Evolutionary conservation across 2,888 invertebrate genomes (phyloP), one percentile per base, ranked within the genome.

Genomic region (Pemphredon lugubris): DNA sequence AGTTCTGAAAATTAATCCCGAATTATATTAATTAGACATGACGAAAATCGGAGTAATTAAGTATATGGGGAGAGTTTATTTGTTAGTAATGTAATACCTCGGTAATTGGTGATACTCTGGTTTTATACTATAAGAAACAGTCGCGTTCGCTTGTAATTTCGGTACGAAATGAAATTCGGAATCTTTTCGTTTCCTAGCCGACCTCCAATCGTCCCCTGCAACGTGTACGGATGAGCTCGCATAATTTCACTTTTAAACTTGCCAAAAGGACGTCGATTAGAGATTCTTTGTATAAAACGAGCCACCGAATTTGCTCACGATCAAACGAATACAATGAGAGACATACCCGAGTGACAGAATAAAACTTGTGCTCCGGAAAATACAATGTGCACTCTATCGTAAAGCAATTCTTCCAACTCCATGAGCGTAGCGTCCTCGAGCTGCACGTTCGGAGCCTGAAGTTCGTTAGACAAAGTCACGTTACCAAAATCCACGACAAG

Each of bases 341-440:
- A 48, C 16, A 64, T 81, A 92, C 92, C 92, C 67, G 92, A 92
- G 82, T 92, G 92, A 70, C 92, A 92, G 72, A 92, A 90, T 6
- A 93, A 85, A 26, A 94, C 92, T 92, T 96, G 96, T 42, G 92
- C 90, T 59, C 93, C 93, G 11, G 92, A 92, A 75, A 95, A 93
- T 71, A 93, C 93, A 1, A 95, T 91, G 71, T 94, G 93, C 51
- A 95, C 91, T 76, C 96, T 91, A 74, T 96, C 96, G 82, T 96
- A 96, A 6, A 96, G 90, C 48, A 94, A 92, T 85, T 96, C 95
- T 83, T 96, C 96, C 58, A 96, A 88, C 90, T 96, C 96, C 93
- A 95, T 95, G 82, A 94, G 94, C 0, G 96, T 96, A 0, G 94
- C 94, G 83, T 95, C 94, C 87, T 96, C 95, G 0, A 94, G 89